Evolutionary conservation across 2,113 vertebrate genomes (phyloP).

Genomic region (Hippocampus guttulatus): DNA sequence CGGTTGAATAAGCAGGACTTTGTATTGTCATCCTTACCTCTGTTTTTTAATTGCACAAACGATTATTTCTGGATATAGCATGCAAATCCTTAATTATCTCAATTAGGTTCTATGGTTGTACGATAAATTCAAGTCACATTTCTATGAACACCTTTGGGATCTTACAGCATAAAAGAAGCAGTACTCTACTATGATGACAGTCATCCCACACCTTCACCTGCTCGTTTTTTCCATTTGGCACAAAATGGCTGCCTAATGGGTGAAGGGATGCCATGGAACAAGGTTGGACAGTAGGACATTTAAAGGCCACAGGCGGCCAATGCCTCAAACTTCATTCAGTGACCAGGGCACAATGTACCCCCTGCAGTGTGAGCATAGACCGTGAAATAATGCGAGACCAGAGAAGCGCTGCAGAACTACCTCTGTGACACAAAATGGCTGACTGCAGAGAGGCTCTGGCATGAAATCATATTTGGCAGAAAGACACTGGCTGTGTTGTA

Average conservation of each 20-base stretch:
- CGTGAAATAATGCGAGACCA: slow-evolving; percentile 34
- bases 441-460: slow-evolving; percentile 37
- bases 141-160: neutral
- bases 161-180: slow-evolving; percentile 13
- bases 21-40: neutral
- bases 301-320: slow-evolving; percentile 36
- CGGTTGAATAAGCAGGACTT: neutral
- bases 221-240: slow-evolving; percentile 25
- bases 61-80: neutral
- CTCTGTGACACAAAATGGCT: slow-evolving; percentile 49
- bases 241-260: slow-evolving; percentile 41
- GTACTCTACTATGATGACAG: slow-evolving; percentile 4
- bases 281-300: slow-evolving; percentile 49
- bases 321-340: slow-evolving; percentile 37
- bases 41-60: neutral
- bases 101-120: slow-evolving; percentile 2
- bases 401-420: slow-evolving; percentile 4
- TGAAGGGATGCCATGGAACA: slow-evolving; percentile 48
- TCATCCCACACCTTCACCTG: slow-evolving; percentile 11
- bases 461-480: slow-evolving; percentile 55
- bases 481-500: slow-evolving; percentile 34
- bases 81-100: neutral
- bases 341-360: slow-evolving; percentile 44
- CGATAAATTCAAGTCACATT: slow-evolving; percentile 3
- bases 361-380: slow-evolving; percentile 36